Evolutionary conservation across 1,140 invertebrate species (phyloP).

Genomic region (Chrysoperla carnea): DNA sequence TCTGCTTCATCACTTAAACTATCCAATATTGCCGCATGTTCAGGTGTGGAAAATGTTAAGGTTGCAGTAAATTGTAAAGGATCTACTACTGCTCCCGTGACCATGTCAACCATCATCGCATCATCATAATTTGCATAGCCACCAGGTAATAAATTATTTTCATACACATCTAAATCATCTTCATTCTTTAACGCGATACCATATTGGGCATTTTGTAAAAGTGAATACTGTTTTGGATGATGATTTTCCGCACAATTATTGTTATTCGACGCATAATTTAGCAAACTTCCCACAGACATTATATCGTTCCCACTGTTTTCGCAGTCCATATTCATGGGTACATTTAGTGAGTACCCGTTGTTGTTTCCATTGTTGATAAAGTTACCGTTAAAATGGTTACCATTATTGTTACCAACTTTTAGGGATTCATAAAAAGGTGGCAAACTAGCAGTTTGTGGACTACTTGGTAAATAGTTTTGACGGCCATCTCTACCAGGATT

Average conservation of each 20-base stretch:
- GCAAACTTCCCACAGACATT: conserved; percentile 17
- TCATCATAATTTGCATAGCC: conserved; percentile 53
- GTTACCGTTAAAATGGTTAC: conserved; percentile 28
- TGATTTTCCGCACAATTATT: conserved; percentile 26
- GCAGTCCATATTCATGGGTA: conserved; percentile 53
- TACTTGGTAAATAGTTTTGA: conserved; percentile 65
- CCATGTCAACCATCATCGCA: conserved; percentile 64
- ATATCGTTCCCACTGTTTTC: conserved; percentile 43
- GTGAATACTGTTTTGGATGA: conserved; percentile 46
- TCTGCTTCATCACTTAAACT: conserved; percentile 56
- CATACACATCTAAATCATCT: conserved; percentile 51
- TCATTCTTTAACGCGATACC: conserved; percentile 60
- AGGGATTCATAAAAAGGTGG: conserved; percentile 73
- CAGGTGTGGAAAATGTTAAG: conserved; percentile 53
- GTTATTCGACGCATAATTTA: conserved; percentile 18
- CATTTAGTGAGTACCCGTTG: conserved; percentile 34
- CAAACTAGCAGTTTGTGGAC: conserved; percentile 61
- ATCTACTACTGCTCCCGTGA: conserved; percentile 53
- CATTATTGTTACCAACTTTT: conserved; percentile 49
- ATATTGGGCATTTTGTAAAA: conserved; percentile 66
- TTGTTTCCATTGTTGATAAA: conserved; percentile 26
- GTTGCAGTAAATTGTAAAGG: conserved; percentile 66
- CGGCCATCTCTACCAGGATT: conserved; percentile 52
- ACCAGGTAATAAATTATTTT: conserved; percentile 33
- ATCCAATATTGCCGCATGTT: conserved; percentile 53